phyloP scores from a whole-genome alignment of 2,888 invertebrate genomes.

The Diarsia dahlii region DNA sequence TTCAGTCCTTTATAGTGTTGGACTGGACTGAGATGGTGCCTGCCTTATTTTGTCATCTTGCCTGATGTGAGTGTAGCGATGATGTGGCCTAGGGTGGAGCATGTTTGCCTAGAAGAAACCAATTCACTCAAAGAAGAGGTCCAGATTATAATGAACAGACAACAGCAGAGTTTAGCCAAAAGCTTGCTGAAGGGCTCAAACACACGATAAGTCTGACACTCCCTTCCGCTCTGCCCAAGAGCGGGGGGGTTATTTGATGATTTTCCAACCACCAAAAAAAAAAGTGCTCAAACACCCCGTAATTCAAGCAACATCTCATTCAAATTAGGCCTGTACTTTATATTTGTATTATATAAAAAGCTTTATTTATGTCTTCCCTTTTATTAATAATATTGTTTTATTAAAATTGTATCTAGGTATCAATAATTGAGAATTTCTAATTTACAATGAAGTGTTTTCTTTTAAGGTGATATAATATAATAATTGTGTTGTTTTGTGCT shows the following conservation, averaged over 20 bases:
- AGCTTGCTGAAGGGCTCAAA: no score
- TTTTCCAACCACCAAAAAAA: no score
- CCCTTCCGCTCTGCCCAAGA: no score
- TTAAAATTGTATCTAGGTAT: constrained; percentile 20
- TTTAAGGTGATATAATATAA: constrained; percentile 13
- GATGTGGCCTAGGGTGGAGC: not conserved
- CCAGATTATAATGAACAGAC: no score
- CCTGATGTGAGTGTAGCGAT: not conserved
- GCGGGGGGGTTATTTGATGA: no score
- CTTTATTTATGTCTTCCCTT: constrained; percentile 60
- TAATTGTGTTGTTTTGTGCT: constrained; percentile 39
- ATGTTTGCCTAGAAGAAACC: not conserved
- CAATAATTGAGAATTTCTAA: constrained; percentile 36
- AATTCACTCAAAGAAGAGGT: not conserved
- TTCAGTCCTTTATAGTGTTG: not conserved
- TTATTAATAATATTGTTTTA: constrained; percentile 30
- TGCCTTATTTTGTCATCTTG: not conserved
- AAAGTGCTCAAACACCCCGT: not conserved
- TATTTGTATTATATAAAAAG: constrained; percentile 1
- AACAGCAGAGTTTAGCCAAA: no score
- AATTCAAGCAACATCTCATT: not conserved
- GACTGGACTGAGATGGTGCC: not conserved
- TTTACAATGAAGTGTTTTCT: constrained; percentile 38
- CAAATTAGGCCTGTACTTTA: not conserved
- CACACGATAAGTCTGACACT: no score